phyloP scores from a whole-genome alignment of 2,113 vertebrate species.

The Gambusia affinis region DNA sequence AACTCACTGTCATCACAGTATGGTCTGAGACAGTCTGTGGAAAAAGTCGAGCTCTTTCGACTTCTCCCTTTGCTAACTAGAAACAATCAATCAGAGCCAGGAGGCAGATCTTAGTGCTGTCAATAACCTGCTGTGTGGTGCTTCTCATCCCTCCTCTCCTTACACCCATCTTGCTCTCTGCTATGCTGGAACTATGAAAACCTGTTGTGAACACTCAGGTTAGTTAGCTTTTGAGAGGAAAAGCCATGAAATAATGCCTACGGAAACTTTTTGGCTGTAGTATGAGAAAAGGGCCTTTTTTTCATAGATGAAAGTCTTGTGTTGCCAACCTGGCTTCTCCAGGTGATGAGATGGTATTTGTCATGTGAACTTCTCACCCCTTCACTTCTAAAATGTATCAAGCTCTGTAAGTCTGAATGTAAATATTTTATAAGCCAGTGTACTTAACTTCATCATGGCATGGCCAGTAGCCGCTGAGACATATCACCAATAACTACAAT shows the following conservation, averaged over 20 bases:
- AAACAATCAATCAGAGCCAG: no score
- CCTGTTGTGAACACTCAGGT: no score
- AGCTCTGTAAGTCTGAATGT: neutral
- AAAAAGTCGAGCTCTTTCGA: no score
- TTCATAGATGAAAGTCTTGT: neutral
- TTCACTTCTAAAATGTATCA: neutral
- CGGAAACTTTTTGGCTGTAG: neutral
- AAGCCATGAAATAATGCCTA: neutral
- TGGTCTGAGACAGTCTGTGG: no score
- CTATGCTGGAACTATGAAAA: no score
- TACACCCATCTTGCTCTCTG: no score
- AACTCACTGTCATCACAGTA: no score
- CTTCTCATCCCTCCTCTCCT: no score
- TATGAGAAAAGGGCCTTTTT: no score
- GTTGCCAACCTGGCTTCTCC: neutral
- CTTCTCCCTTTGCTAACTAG: no score
- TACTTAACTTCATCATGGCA: neutral
- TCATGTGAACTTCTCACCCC: neutral
- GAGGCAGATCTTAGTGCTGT: no score
- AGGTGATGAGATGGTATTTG: neutral
- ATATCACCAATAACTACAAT: neutral
- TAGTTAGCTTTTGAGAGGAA: neutral
- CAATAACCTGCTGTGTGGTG: no score
- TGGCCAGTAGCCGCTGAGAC: neutral
- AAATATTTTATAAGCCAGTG: neutral